Evolutionary conservation across 2,113 vertebrate genomes (phyloP).

Genomic region (Anhinga anhinga): DNA sequence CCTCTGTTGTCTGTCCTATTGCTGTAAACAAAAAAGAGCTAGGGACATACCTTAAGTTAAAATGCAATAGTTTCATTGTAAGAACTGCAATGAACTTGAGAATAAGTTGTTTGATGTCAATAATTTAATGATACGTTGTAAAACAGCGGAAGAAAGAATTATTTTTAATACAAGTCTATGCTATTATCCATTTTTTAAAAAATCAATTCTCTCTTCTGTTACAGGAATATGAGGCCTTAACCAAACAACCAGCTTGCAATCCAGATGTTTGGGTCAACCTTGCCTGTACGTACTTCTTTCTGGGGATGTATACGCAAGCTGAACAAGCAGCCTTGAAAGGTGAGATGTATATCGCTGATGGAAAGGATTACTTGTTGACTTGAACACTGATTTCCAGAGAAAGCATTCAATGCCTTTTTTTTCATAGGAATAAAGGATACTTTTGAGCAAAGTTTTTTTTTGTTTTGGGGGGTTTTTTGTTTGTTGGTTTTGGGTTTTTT

Average conservation of each 20-base stretch:
- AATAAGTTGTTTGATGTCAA: neutral
- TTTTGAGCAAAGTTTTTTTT: neutral
- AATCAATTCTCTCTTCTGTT: neutral
- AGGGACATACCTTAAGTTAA: neutral
- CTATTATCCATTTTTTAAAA: neutral
- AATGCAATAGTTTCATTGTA: neutral
- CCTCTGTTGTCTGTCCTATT: neutral
- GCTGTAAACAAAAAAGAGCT: neutral
- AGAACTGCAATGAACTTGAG: neutral
- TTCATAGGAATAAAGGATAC: neutral
- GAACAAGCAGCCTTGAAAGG: conserved; percentile 92
- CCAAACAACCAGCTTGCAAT: conserved; percentile 77
- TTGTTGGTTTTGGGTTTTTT: neutral
- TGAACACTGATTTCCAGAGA: neutral
- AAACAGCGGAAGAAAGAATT: neutral
- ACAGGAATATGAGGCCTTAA: conserved; percentile 88
- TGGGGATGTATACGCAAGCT: conserved; percentile 94
- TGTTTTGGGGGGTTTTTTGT: neutral
- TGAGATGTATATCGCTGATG: conserved; percentile 42
- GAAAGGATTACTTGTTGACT: neutral
- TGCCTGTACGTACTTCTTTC: conserved; percentile 90
- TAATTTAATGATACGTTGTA: neutral
- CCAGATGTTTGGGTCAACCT: conserved; percentile 92
- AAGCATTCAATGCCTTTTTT: neutral
- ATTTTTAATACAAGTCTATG: neutral